A percentile compares a stretch with the other conserved stretches of the same genome.
Evolutionary conservation across 2,888 invertebrate species (phyloP).

Genomic region (Steinernema carpocapsae): DNA sequence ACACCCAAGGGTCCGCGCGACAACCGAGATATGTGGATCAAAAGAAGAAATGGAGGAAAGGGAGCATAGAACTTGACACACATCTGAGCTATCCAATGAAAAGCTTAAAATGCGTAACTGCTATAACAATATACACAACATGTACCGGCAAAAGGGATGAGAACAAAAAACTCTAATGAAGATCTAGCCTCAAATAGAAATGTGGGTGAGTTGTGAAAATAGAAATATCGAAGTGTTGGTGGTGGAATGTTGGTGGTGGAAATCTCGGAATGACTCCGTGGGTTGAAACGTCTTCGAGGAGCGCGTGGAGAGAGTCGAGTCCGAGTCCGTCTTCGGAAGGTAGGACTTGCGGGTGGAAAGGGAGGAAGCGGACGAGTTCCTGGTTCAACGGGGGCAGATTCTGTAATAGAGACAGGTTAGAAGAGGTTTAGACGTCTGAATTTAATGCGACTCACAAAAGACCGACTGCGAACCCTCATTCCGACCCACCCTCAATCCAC

Average conservation of each 20-base stretch:
- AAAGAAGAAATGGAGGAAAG: no score
- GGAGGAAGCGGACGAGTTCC: neutral
- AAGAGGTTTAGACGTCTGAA: neutral
- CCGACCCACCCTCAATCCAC: no score
- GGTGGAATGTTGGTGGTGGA: no score
- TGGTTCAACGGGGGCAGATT: neutral
- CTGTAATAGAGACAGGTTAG: neutral
- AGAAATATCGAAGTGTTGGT: no score
- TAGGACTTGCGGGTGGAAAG: slow-evolving; percentile 9
- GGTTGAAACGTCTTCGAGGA: neutral
- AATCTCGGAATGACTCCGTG: neutral
- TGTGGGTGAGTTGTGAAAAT: neutral
- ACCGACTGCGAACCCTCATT: no score
- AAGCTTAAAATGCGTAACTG: no score
- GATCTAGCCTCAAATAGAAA: neutral
- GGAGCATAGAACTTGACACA: no score
- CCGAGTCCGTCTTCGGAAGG: slow-evolving; percentile 1
- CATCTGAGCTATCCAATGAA: no score
- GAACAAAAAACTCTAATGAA: slow-evolving; percentile 18
- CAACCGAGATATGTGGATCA: no score
- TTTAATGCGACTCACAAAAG: neutral
- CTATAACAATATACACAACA: slow-evolving; percentile 29
- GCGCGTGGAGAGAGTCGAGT: neutral
- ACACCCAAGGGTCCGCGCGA: no score
- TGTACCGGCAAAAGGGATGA: neutral